A percentile compares a stretch with the other conserved stretches of the same genome.
Conservation (phyloP, 2,888 invertebrate species). For the Saturnia pavonia region DNA sequence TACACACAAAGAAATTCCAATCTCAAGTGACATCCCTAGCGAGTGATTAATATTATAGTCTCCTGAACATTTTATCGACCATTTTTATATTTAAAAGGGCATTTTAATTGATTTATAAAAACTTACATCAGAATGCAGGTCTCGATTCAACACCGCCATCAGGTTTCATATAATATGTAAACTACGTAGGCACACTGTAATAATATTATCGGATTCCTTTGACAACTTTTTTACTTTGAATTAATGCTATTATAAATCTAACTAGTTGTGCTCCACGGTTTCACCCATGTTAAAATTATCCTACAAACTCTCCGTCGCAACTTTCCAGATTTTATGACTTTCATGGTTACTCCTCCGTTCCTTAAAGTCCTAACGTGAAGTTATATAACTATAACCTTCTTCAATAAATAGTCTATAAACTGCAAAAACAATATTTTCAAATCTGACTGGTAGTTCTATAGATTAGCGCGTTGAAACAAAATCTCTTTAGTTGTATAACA, state of each 20-base stretch:
- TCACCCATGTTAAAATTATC: too few relatives aligned
- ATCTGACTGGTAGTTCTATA: too few relatives aligned
- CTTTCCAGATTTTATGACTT: too few relatives aligned
- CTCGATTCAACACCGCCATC: background rate
- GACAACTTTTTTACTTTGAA: background rate
- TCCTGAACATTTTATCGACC: slow-evolving; percentile 9
- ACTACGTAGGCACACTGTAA: background rate
- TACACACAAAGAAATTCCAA: background rate
- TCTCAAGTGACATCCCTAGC: background rate
- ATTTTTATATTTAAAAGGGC: slow-evolving; percentile 14
- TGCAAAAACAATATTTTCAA: too few relatives aligned
- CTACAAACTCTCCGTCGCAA: too few relatives aligned
- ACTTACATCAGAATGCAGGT: slow-evolving; percentile 2
- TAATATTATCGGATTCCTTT: background rate
- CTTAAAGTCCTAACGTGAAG: too few relatives aligned
- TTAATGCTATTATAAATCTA: background rate
- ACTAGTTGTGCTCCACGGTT: too few relatives aligned
- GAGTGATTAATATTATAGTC: slow-evolving; percentile 3
- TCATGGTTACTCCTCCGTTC: too few relatives aligned
- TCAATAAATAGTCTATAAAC: too few relatives aligned
- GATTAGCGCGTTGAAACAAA: too few relatives aligned
- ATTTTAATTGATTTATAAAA: slow-evolving; percentile 16
- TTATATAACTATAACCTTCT: too few relatives aligned
- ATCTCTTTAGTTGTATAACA: too few relatives aligned
- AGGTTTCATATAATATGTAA: background rate